Evolutionary conservation across 2,888 invertebrate genomes (phyloP), one percentile per base, ranked within the genome.

Genomic region (Coremacera marginata): DNA sequence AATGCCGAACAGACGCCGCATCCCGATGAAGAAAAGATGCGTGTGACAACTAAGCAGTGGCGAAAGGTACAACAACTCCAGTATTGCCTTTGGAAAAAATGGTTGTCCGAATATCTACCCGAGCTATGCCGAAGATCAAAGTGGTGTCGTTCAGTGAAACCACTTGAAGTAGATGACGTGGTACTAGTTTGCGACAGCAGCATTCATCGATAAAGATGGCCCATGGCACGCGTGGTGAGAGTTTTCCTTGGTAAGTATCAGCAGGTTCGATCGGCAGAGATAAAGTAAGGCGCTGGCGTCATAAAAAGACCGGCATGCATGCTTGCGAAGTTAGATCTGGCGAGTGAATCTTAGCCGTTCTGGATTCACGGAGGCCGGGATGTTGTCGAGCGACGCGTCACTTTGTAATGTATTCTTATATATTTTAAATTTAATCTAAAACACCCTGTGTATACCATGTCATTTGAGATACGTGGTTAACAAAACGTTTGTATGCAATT

Each of bases 71-170:
- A 75, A 34, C 68, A 75, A 9, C 8, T 19, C 22, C 34, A 75
- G 25, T 57, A 68, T 37, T 51, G 62, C 1, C 51, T 71, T 16
- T 62, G 62, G 27, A 3, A 7, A 4, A 62, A 62, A 25, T 70
- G 76, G 62, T 5, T 70, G 8, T 11, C 9, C 2, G 70, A 76
- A 31, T 76, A 76, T 44, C 34, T 76, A 3, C 57, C 44, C 7
- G 44, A 49, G 16, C 22, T 81, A 19, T 75, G 72, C 2, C 75
- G 79, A 4, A 51, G 79, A 25, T 78, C 81, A 8, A 80, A 80
- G 57, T 81, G 79, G 79, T 75, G 75, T 63, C 71, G 70, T 4
- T 73, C 77, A 5, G 77, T 78, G 2, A n/a, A 37, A n/a, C 77
- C 78, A 1, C 52, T 81, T 4, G 55, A 77, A 0, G 62, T 73